Evolutionary conservation across 2,888 invertebrate genomes (phyloP), one percentile per base, ranked within the genome.

Genomic region (Lottia gigantea): DNA sequence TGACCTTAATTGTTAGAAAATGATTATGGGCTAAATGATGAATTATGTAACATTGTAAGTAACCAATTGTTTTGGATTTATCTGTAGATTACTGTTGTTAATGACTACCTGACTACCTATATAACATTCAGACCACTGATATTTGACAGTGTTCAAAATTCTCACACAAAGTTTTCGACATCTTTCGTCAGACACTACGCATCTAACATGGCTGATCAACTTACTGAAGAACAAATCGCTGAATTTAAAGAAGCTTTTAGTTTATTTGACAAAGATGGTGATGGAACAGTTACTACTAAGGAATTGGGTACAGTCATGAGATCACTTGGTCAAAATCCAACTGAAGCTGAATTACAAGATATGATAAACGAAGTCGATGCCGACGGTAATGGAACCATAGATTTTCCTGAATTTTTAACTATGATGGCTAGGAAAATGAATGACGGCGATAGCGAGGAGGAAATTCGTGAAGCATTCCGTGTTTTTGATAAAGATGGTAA

Each of bases 371-470:
- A 99, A 92, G 98, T 98, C 86, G 98, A 98, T 91, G 96, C 95
- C 85, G 96, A 97, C 80, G 91, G 91, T 90, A 74, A 73, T 91
- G 98, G 98, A 88, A 98, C 97, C 90, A 98, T 98, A 91, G 98
- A 98, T 92, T 98, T 98, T 91, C 97, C 97, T 86, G 98, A 98
- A 91, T 98, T 98, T 92, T 93, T 98, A 88, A 97, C 97, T 89
- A 98, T 98, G 98, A 98, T 98, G 98, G 97, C 98, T 88, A 94
- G 97, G 89, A 98, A 98, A 93, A 98, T 98, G 97, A 97, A 97
- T 91, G 98, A 98, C 92, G 82, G 25, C 8, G 98, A 98, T 91
- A 87, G 96, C 90, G 97, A 97, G 92, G 97, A 97, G 91, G 98
- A 98, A 91, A 97, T 98, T 90, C 94, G 97, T 90, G 97, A 98